These are phyloP conservation scores for Aradus depressus DNA, from an alignment of 2,888 invertebrate genomes.

Conservation along the genomic window DNA sequence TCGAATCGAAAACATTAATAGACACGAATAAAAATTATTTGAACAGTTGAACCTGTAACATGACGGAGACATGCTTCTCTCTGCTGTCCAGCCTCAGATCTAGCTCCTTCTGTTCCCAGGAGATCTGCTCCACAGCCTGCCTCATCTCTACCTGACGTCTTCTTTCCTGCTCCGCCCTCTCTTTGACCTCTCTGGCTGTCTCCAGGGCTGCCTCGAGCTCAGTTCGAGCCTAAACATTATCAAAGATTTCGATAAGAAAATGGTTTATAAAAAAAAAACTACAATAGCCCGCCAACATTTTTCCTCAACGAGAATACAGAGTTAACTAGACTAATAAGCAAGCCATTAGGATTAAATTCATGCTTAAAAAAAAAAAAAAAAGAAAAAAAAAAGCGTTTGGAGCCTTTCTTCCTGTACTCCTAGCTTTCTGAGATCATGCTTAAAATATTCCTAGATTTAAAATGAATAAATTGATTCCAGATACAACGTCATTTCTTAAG, in stretches of 20 bases:
- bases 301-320: no score
- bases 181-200: conserved; percentile 23
- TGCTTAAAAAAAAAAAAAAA: no score
- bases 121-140: conserved; percentile 21
- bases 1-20: no score
- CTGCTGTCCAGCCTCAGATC: conserved; percentile 21
- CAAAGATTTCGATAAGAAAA: neutral
- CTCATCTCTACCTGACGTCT: conserved; percentile 22
- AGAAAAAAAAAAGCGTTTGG: no score
- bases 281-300: neutral
- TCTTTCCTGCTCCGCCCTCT: conserved; percentile 21
- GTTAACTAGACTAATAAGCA: neutral
- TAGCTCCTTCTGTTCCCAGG: conserved; percentile 25
- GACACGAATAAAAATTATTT: neutral
- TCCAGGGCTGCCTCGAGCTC: conserved; percentile 27
- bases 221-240: conserved; percentile 17
- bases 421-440: no score
- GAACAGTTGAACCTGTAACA: conserved; percentile 15
- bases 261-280: neutral
- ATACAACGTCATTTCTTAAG: no score
- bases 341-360: neutral
- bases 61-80: conserved; percentile 19
- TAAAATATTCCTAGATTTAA: no score
- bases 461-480: no score
- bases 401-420: no score